phyloP scores from a whole-genome alignment of 92 coral and sea anemone genomes.

The Epizoanthus stellaris region DNA sequence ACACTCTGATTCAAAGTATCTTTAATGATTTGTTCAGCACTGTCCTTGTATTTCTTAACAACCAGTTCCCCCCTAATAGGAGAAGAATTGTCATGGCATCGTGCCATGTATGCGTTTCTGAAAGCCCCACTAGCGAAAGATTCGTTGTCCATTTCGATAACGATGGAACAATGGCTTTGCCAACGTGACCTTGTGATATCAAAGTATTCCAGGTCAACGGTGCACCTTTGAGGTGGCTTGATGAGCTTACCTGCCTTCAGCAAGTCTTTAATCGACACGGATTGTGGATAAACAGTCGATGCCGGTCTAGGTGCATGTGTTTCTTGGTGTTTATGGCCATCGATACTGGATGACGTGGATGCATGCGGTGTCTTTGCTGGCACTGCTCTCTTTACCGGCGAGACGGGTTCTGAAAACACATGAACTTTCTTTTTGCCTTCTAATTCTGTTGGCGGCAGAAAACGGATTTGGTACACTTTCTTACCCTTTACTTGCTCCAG shows the following conservation, averaged over 20 bases:
- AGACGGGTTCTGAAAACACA: background rate
- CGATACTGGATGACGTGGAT: background rate
- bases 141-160: conserved; percentile 35
- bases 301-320: background rate
- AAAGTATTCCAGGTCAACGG: too few relatives aligned
- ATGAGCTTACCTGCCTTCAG: conserved; percentile 66
- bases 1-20: conserved; percentile 27
- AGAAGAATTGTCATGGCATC: conserved; percentile 39
- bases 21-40: background rate
- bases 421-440: too few relatives aligned
- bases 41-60: conserved; percentile 15
- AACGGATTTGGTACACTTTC: conserved; percentile 44
- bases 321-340: conserved; percentile 9
- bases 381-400: too few relatives aligned
- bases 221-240: conserved; percentile 39
- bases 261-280: conserved; percentile 64
- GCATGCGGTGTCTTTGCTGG: too few relatives aligned
- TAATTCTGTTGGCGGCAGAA: conserved; percentile 33
- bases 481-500: conserved; percentile 51
- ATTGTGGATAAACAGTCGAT: conserved; percentile 48
- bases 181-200: conserved; percentile 21
- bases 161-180: background rate
- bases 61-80: conserved; percentile 37
- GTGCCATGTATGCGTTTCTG: conserved; percentile 39
- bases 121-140: conserved; percentile 47